Evolutionary conservation across 2,113 vertebrate species (phyloP).

Genomic region (Poecilia latipinna): DNA sequence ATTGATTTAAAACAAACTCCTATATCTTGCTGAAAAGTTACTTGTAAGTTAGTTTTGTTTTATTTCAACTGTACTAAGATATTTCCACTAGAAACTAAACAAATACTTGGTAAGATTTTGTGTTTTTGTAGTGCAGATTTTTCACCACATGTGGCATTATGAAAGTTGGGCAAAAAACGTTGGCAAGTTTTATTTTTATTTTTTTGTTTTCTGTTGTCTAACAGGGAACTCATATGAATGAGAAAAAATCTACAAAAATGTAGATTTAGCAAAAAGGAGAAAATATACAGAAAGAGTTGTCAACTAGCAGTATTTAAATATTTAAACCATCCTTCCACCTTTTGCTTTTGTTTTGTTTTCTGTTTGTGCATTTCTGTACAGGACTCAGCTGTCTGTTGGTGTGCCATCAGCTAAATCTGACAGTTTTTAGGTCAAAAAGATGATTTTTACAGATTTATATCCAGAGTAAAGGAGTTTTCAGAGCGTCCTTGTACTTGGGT

Average conservation of each 20-base stretch:
- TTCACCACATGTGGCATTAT: no score
- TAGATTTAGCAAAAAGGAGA: not conserved
- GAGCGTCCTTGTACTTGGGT: constrained; percentile 10
- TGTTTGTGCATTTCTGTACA: constrained; percentile 12
- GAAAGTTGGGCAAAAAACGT: no score
- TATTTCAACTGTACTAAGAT: no score
- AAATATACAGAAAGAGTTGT: no score
- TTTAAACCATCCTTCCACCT: no score
- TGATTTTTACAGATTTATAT: constrained; percentile 11
- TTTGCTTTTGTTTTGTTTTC: constrained; percentile 4
- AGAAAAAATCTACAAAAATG: not conserved
- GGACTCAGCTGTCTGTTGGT: not conserved
- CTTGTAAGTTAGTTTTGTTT: no score
- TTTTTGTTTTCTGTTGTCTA: not conserved
- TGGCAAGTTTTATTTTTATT: no score
- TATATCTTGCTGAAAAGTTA: no score
- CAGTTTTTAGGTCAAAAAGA: not conserved
- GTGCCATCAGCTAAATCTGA: constrained; percentile 1
- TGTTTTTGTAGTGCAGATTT: no score
- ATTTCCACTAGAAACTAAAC: no score
- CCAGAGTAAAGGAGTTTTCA: not conserved
- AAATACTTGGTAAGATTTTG: no score
- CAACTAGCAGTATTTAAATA: not conserved
- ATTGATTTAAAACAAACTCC: no score
- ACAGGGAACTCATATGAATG: not conserved